Evolutionary conservation across 2,113 vertebrate genomes (phyloP).

Genomic region (Pterophyllum scalare): DNA sequence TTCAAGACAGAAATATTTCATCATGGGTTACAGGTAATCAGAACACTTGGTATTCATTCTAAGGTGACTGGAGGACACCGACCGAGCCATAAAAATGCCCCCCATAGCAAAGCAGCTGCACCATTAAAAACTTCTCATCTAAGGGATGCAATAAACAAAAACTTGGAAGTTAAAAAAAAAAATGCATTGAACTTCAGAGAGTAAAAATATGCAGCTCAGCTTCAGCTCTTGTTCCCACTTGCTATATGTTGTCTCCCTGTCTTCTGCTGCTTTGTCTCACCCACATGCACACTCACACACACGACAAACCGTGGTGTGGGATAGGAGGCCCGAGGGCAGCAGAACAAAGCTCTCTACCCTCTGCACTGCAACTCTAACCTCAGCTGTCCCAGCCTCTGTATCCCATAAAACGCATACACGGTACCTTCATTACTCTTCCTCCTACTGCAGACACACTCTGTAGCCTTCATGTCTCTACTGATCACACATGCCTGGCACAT

Average conservation of each 20-base stretch:
- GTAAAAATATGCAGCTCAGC: constrained; percentile 7
- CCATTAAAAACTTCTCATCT: background rate
- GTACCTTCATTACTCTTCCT: background rate
- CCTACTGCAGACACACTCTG: background rate
- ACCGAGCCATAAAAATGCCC: too few relatives aligned
- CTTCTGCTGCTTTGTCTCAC: background rate
- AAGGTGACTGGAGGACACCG: too few relatives aligned
- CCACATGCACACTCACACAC: background rate
- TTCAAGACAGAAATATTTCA: too few relatives aligned
- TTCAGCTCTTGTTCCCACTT: constrained; percentile 30
- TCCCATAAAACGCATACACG: background rate
- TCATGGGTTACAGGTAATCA: too few relatives aligned
- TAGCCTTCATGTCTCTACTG: background rate
- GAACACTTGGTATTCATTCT: too few relatives aligned
- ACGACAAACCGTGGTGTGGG: constrained; percentile 26
- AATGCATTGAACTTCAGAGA: background rate
- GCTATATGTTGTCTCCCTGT: background rate
- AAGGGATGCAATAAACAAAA: background rate
- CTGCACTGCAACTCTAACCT: constrained; percentile 1
- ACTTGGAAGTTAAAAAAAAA: background rate
- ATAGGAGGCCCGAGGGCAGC: constrained; percentile 43
- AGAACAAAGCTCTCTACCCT: constrained; percentile 2
- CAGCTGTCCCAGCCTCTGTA: background rate
- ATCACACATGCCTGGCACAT: background rate
- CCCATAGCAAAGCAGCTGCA: too few relatives aligned